Evolutionary conservation across 2,888 invertebrate genomes (phyloP).

Genomic region (Perizoma affinitatum): DNA sequence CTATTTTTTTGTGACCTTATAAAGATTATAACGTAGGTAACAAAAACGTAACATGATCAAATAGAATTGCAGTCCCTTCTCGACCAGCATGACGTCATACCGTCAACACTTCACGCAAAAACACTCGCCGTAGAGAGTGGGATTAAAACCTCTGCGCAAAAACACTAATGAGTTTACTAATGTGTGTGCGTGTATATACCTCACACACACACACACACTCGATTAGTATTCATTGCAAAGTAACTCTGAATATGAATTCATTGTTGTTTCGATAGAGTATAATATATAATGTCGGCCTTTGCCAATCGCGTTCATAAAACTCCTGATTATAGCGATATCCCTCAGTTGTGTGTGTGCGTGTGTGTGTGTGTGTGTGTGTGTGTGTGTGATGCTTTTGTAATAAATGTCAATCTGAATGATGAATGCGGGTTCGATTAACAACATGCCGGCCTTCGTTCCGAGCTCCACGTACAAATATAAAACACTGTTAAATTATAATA

Average conservation of each 20-base stretch:
- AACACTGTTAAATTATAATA: no score
- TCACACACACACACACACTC: no score
- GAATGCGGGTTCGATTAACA: slow-evolving; percentile 15
- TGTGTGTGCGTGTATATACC: neutral
- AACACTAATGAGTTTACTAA: no score
- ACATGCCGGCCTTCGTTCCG: neutral
- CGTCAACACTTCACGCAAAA: no score
- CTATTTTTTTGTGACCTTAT: no score
- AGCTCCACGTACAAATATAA: neutral
- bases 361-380: neutral
- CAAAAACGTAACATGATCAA: no score
- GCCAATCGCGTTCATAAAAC: slow-evolving; percentile 9
- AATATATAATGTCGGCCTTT: slow-evolving; percentile 7
- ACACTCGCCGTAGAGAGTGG: no score
- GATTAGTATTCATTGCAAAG: neutral
- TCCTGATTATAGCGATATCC: slow-evolving; percentile 15
- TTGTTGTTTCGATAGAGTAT: slow-evolving; percentile 3
- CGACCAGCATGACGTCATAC: no score
- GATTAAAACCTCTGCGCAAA: no score
- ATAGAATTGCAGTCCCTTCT: no score
- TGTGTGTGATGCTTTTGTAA: slow-evolving; percentile 13
- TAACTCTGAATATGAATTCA: neutral
- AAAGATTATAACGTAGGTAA: no score
- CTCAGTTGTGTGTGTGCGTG: neutral
- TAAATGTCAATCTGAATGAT: slow-evolving; percentile 16